Conservation (phyloP, 1,140 invertebrate genomes). For the Luehdorfia chinensis region DNA sequence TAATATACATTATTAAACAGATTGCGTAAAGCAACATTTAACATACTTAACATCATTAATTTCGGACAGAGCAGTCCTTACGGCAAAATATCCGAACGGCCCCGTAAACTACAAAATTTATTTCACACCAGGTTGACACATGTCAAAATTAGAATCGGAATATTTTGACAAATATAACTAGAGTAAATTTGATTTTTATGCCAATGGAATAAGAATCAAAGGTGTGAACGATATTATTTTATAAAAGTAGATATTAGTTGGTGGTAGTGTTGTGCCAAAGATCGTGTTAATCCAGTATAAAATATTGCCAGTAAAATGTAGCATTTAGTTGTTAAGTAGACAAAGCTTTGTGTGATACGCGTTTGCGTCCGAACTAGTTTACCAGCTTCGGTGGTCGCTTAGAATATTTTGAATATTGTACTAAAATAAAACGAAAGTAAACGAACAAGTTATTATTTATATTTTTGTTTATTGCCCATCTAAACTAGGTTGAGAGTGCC, state of each 20-base stretch:
- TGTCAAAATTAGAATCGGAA: slow-evolving; percentile 26
- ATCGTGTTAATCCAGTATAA: slow-evolving; percentile 20
- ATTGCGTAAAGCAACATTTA: too few relatives aligned
- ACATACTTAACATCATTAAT: too few relatives aligned
- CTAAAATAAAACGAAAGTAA: too few relatives aligned
- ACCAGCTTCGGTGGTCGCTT: too few relatives aligned
- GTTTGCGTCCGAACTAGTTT: too few relatives aligned
- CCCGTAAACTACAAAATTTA: slow-evolving; percentile 29
- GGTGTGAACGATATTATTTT: not conserved
- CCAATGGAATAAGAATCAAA: slow-evolving; percentile 6
- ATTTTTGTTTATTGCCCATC: too few relatives aligned
- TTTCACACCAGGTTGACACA: slow-evolving; percentile 27
- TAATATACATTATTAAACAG: too few relatives aligned
- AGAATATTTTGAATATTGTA: too few relatives aligned
- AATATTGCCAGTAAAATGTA: slow-evolving; percentile 26
- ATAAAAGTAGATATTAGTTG: not conserved
- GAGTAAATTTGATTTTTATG: slow-evolving; percentile 1
- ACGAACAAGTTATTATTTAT: too few relatives aligned
- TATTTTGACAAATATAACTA: too few relatives aligned
- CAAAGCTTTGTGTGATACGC: slow-evolving; percentile 2
- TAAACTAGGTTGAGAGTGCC: too few relatives aligned
- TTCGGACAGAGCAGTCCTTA: too few relatives aligned
- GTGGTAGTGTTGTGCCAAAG: not conserved
- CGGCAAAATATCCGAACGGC: slow-evolving; percentile 9
- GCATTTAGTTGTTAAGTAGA: slow-evolving; percentile 17